phyloP scores from a whole-genome alignment of 2,797 vertebrate genomes.

The Bradypus variegatus region DNA sequence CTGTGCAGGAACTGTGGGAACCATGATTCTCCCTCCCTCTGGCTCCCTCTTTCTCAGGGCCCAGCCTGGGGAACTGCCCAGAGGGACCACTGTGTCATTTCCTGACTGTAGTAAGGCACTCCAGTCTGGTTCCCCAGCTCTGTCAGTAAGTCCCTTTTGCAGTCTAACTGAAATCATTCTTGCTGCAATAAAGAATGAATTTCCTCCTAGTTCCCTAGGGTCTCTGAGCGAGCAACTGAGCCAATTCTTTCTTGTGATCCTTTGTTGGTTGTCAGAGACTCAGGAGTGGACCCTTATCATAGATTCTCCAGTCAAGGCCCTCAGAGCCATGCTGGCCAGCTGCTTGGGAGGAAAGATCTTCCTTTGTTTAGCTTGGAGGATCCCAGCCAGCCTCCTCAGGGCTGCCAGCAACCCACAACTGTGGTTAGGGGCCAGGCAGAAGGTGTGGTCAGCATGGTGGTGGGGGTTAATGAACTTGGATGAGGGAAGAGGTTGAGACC shows the following conservation, averaged over 20 bases:
- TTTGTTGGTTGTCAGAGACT: background rate
- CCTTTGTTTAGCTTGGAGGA: conserved; percentile 72
- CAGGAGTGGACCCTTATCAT: conserved; percentile 63
- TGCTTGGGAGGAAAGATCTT: conserved; percentile 70
- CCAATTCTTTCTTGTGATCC: background rate
- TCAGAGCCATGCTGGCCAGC: conserved; percentile 64
- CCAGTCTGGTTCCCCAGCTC: background rate
- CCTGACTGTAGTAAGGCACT: background rate
- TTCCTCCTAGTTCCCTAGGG: background rate
- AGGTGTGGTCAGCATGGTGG: conserved; percentile 78
- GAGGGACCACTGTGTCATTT: conserved; percentile 11
- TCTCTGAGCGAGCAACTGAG: background rate
- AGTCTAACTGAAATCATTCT: conserved; percentile 15
- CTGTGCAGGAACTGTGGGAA: conserved; percentile 29
- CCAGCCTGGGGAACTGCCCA: background rate
- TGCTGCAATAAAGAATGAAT: background rate
- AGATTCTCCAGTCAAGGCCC: conserved; percentile 80
- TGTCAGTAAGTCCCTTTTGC: conserved; percentile 28
- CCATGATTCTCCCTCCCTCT: background rate
- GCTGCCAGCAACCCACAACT: conserved; percentile 72
- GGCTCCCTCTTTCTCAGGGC: background rate
- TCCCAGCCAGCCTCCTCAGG: conserved; percentile 71
- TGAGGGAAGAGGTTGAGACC: background rate
- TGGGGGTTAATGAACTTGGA: conserved; percentile 80
- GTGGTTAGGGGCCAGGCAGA: conserved; percentile 78